Base-by-base conservation (phyloP, 1,140 invertebrate species). In the Drosophila sulfurigaster region DNA sequence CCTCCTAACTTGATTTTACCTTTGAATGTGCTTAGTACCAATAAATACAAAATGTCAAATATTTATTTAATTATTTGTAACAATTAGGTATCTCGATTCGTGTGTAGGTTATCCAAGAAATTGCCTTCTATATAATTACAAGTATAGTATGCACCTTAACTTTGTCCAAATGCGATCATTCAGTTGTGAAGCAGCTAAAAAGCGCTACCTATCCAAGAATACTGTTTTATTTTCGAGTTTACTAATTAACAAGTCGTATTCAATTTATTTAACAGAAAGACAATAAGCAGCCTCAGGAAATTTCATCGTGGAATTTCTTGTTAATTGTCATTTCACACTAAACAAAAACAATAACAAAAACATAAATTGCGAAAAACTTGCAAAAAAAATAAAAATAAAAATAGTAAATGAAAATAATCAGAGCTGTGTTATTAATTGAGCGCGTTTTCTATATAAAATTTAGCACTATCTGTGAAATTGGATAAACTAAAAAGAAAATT, bases 401-500 rank as follows among this genome's bases (percentile, higher is more conserved):
- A 35, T 28, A 49, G 49, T 13, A 60, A 11, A 54, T 45, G 41
- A 64, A 67, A 59, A 67, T 82, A 88, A 80, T 78, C 67, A 89
- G 85, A 83, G 81, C 82, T 87, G 82, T 87, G 82, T 87, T 87
- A 87, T 15, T 60, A 75, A 64, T 79, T 79, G 82, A 82, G 76
- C 83, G 81, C 68, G 66, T 74, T 77, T 79, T 77, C 67, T 70
- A 77, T 79, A 77, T 87, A 72, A 25, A 72, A 77, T 58, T 59
- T 60, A 48, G 59, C 58, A 45, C 77, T 77, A 63, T 54, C 77
- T 56, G 25, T 52, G 30, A 28, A 67, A 11, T 58, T 38, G 35
- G 35, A 38, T 0, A 38, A 38, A 38, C 6, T 10, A 38, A 38
- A 25, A 7, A 15, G 38, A 45, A 46, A 13, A 52, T 67, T 81